These are phyloP conservation scores for Mythimna vitellina DNA, from an alignment of 2,888 invertebrate genomes.

Conservation along the genomic window DNA sequence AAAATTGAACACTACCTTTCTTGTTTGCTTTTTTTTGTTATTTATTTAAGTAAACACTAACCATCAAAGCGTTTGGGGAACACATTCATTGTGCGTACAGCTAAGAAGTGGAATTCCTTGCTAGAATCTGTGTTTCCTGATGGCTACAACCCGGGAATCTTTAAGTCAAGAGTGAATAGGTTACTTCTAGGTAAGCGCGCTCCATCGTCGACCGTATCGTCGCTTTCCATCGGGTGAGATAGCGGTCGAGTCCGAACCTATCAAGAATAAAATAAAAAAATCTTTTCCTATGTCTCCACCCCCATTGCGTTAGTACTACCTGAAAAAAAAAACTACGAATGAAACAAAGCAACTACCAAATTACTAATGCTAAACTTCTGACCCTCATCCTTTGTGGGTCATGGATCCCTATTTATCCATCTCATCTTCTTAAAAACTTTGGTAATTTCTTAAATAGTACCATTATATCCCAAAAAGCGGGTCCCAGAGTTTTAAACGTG, in stretches of 20 bases:
- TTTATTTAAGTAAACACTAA: neutral
- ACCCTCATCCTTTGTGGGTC: slow-evolving; percentile 20
- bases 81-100: too few relatives aligned
- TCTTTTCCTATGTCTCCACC: neutral
- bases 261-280: too few relatives aligned
- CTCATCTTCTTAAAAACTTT: slow-evolving; percentile 66
- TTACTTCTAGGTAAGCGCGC: too few relatives aligned
- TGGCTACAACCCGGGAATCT: too few relatives aligned
- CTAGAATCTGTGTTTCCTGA: too few relatives aligned
- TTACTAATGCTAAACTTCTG: slow-evolving; percentile 17
- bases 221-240: too few relatives aligned
- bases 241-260: too few relatives aligned
- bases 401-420: slow-evolving; percentile 51
- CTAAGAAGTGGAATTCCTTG: too few relatives aligned
- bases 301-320: neutral
- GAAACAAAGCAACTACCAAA: neutral
- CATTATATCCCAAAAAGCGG: slow-evolving; percentile 58
- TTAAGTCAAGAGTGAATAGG: too few relatives aligned
- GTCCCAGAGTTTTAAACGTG: slow-evolving; percentile 49
- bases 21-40: neutral
- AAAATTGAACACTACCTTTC: neutral
- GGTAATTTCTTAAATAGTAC: slow-evolving; percentile 65
- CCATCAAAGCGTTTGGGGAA: too few relatives aligned
- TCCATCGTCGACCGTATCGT: too few relatives aligned
- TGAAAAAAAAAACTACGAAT: neutral